Conservation (phyloP, 2,113 vertebrate genomes). For the Irena cyanogastra region DNA sequence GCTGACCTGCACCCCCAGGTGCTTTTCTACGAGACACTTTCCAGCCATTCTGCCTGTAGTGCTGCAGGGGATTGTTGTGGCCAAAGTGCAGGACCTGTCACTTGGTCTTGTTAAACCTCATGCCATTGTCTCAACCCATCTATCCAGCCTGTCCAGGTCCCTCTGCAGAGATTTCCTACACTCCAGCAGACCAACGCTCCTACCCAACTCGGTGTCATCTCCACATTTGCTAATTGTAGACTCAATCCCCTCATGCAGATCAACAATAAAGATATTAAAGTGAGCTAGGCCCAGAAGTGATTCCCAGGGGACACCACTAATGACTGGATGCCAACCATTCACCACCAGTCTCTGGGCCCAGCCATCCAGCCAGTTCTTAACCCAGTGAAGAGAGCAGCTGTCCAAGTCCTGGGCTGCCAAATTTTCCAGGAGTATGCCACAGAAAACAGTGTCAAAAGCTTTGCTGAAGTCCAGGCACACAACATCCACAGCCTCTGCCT, state of each 20-base stretch:
- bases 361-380: background rate
- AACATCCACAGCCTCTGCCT: background rate
- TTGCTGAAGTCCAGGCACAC: background rate
- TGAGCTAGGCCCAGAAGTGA: background rate
- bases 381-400: rapidly evolving
- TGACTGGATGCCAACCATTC: background rate
- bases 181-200: background rate
- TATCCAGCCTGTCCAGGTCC: background rate
- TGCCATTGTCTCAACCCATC: background rate
- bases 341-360: rapidly evolving
- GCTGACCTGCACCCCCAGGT: background rate
- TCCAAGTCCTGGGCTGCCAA: background rate
- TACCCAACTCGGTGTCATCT: background rate
- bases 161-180: background rate
- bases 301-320: no score
- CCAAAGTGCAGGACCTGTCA: background rate
- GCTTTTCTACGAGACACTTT: background rate
- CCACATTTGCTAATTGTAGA: background rate
- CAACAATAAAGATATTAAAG: background rate
- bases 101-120: background rate
- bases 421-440: background rate
- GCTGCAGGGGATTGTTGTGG: background rate
- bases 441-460: rapidly evolving
- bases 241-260: background rate
- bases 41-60: background rate